Evolutionary conservation across 2,113 vertebrate species (phyloP).

Genomic region (Corythaeola cristata): DNA sequence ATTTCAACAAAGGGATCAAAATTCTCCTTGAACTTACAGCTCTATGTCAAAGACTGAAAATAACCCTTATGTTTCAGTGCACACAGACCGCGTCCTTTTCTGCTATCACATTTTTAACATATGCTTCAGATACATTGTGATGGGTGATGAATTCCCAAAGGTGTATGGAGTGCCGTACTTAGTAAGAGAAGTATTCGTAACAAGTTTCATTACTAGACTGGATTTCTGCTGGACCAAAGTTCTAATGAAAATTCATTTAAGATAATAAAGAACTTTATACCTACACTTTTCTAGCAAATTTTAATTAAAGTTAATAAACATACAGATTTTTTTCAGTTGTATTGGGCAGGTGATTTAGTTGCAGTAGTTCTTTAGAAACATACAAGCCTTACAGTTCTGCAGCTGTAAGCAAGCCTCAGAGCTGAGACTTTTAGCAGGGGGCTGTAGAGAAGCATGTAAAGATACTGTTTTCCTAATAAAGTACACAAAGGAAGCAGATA

Average conservation of each 20-base stretch:
- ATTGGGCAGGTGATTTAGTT: neutral
- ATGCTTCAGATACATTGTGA: neutral
- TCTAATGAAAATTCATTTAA: neutral
- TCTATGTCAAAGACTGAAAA: neutral
- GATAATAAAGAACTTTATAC: neutral
- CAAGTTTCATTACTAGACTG: neutral
- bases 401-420: neutral
- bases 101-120: neutral
- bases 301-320: neutral
- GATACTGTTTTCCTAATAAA: constrained; percentile 20
- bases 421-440: neutral
- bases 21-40: neutral
- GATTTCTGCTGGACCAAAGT: neutral
- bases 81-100: neutral
- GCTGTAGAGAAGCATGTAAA: constrained; percentile 18
- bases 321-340: neutral
- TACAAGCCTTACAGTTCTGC: neutral
- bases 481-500: constrained; percentile 29
- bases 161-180: neutral
- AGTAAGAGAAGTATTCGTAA: neutral
- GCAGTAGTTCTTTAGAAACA: neutral
- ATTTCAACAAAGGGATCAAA: neutral
- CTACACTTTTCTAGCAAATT: neutral
- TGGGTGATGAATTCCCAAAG: neutral
- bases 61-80: neutral